phyloP scores from a whole-genome alignment of 2,797 vertebrate species.

The Macropus fuliginosus region DNA sequence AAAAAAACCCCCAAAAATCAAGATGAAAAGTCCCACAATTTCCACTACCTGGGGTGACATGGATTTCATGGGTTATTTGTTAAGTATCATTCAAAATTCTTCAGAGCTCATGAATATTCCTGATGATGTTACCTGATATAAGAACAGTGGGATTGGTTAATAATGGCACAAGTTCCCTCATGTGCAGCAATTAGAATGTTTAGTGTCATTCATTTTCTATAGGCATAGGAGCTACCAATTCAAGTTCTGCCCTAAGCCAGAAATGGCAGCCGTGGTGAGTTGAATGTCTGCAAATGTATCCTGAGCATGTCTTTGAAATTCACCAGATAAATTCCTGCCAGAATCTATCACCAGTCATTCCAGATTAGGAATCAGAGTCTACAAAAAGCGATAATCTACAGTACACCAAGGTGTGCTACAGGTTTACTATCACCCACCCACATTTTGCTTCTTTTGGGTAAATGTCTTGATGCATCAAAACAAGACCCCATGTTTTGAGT shows the following conservation, averaged over 20 bases:
- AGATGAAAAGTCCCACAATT: not conserved
- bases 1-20: not conserved
- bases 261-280: not conserved
- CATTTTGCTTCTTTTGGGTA: no score
- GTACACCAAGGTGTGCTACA: no score
- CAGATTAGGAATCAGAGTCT: not conserved
- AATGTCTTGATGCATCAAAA: no score
- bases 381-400: not conserved
- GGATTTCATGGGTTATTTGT: not conserved
- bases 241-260: not conserved
- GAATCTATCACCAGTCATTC: not conserved
- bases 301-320: not conserved
- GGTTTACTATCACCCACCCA: no score
- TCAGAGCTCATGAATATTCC: not conserved
- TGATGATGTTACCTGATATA: not conserved
- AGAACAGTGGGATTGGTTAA: not conserved
- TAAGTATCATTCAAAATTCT: not conserved
- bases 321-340: not conserved
- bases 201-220: not conserved
- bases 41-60: not conserved
- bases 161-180: not conserved
- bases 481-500: no score
- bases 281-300: not conserved
- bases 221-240: not conserved
- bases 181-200: not conserved